Base-by-base conservation (phyloP, 2,113 vertebrate species). In the Acanthochromis polyacanthus region DNA sequence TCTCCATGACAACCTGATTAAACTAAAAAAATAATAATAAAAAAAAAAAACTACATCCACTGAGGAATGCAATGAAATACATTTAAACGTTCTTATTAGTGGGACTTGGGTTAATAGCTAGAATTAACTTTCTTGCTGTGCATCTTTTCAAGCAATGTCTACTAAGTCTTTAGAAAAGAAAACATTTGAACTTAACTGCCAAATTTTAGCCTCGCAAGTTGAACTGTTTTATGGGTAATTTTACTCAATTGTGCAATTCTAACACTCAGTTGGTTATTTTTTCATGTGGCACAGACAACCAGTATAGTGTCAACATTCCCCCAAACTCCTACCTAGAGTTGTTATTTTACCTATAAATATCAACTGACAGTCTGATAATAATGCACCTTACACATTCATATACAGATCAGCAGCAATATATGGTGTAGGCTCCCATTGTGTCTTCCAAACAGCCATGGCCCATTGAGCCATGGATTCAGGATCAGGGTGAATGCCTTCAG, bases 341-440 rank as follows among this genome's bases (percentile, higher is more conserved):
- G 28, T 30, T 10, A 10, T 46, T 73, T 71, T 36, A 28, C n/a
- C 28, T 75, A 53, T 55, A 38, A 67, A 63, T 1, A 8, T 62
- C 20, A 63, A 46, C 36, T 51, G 19, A 56, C 25, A n/a, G 36
- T 48, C 46, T 38, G 7, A 58, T 46, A 23, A n/a, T 16, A 67
- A 61, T n/a, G 4, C n/a, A 25, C 3, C 2, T 25, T 25, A 3
- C 25, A 25, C 25, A 25, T 25, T 25, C n/a, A n/a, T 25, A 3
- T 25, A 25, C 25, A 25, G 2, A 25, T 25, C 25, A 25, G 25
- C 25, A 25, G 25, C 25, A 25, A 25, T 3, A 30, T 30, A 30
- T 30, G 4, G 30, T 30, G 30, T 30, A 6, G 30, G 30, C 4
- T 30, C 30, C 30, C 30, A 30, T 30, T 6, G 30, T 30, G 30